A percentile compares a stretch with the other conserved stretches of the same genome.
phyloP scores from a whole-genome alignment of 2,113 vertebrate species.

The Nerophis lumbriciformis region DNA sequence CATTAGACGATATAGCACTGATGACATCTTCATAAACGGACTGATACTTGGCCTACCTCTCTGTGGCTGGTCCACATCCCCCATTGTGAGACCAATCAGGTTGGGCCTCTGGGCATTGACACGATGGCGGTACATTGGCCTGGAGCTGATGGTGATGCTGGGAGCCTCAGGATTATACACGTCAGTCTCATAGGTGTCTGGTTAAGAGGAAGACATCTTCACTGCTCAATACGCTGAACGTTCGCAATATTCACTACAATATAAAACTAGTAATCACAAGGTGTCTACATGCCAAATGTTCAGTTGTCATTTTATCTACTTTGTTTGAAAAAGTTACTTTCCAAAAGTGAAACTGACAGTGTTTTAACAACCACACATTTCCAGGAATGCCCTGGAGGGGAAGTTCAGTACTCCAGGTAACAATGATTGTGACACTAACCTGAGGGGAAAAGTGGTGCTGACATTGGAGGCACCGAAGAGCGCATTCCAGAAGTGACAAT shows the following conservation, averaged over 20 bases:
- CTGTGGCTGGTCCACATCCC: conserved; percentile 85
- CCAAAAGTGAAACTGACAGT: too few relatives aligned
- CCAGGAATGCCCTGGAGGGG: too few relatives aligned
- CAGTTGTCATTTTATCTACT: too few relatives aligned
- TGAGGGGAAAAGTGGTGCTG: conserved; percentile 82
- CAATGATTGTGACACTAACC: conserved; percentile 57
- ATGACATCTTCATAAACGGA: neutral
- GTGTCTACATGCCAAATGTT: too few relatives aligned
- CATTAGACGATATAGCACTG: neutral
- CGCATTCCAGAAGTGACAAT: conserved; percentile 94
- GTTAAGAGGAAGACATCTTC: conserved; percentile 58
- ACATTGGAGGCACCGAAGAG: conserved; percentile 82
- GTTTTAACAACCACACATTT: too few relatives aligned
- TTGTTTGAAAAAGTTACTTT: neutral
- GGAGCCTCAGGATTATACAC: conserved; percentile 97
- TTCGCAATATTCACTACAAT: too few relatives aligned
- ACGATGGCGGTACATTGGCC: conserved; percentile 90
- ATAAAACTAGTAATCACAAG: too few relatives aligned
- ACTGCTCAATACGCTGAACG: too few relatives aligned
- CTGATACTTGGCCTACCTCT: conserved; percentile 77
- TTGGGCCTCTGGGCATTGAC: conserved; percentile 93
- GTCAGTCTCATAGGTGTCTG: conserved; percentile 89
- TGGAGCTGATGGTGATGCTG: conserved; percentile 88
- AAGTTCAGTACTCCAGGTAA: neutral
- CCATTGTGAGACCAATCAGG: conserved; percentile 94